Conservation (phyloP, 1,140 invertebrate species). For the Aethina tumida region DNA sequence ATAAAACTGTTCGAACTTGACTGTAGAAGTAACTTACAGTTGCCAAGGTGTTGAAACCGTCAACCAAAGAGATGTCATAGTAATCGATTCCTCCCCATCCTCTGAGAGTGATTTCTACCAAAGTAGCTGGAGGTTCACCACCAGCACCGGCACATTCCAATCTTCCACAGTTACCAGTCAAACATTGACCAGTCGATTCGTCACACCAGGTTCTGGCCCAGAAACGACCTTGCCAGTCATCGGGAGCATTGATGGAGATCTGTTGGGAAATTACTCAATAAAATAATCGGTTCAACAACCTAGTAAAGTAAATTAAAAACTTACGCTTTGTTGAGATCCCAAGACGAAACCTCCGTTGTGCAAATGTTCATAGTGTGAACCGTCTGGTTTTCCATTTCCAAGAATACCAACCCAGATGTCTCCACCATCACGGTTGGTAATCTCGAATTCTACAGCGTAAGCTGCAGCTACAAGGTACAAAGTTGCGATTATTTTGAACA, state of each 20-base stretch:
- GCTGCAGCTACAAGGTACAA: too few species aligned
- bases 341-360: slow-evolving; percentile 17
- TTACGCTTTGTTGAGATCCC: slow-evolving; percentile 13
- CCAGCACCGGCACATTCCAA: slow-evolving; percentile 36
- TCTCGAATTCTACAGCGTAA: slow-evolving; percentile 14
- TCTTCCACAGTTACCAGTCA: slow-evolving; percentile 36
- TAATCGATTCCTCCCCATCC: slow-evolving; percentile 33
- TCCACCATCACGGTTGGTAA: slow-evolving; percentile 14
- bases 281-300: too few species aligned
- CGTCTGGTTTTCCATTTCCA: slow-evolving; percentile 16
- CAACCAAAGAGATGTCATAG: slow-evolving; percentile 40
- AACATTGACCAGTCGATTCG: slow-evolving; percentile 34
- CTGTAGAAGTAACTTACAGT: slow-evolving; percentile 16
- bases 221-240: slow-evolving; percentile 32
- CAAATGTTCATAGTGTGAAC: too few species aligned
- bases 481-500: too few species aligned
- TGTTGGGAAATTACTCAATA: slow-evolving; percentile 8
- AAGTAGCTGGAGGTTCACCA: slow-evolving; percentile 37
- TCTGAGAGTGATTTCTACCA: slow-evolving; percentile 39
- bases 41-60: slow-evolving; percentile 36
- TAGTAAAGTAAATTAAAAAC: too few species aligned
- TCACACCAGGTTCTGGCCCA: slow-evolving; percentile 37
- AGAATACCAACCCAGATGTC: slow-evolving; percentile 20
- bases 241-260: slow-evolving; percentile 14
- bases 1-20: neutral